Evolutionary conservation across 2,888 invertebrate genomes (phyloP), one percentile per base, ranked within the genome.

Genomic region (Prosopocoilus inquinatus): DNA sequence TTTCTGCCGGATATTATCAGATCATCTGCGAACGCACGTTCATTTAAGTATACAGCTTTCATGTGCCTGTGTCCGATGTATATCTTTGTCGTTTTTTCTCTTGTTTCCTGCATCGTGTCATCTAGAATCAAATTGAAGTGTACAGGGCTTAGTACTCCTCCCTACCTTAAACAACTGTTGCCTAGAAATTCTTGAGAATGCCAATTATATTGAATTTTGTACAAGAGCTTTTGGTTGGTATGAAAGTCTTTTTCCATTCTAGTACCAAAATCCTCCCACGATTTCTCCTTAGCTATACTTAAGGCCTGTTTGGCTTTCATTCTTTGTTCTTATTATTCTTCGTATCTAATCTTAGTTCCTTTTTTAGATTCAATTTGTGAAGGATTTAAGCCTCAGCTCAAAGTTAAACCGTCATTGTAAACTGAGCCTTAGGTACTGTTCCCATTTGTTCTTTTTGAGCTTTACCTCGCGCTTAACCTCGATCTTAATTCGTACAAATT

Each of bases 1-100:
- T 47, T 34, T 8, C 34, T 33, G 28, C 33, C 33, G n/a, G 34
- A 11, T 47, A 47, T 47, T 47, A 13, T 13, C n/a, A 47, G 28
- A 12, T 47, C 47, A 34, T 47, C 47, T 9, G 47, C 47, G 13
- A 47, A 47, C 3, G 47, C 47, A 34, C 36, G n/a, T 33, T 47
- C 33, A 33, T 47, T 35, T 9, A 34, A 34, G 9, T 34, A 34
- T 34, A 34, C 9, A 8, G 34, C 7, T 9, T 34, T 34, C 34
- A 34, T 34, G 9, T 34, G 8, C 9, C 34, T 8, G 9, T 34
- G 34, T 9, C 35, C 35, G 9, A 35, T 9, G 9, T 35, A 35
- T 35, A 34, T 9, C 34, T 32, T 15, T 47, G 9, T 9, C 9
- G 47, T 47, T 33, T 47, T 34, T 47, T 47, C 13, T 3, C 7